Evolutionary conservation across 2,797 vertebrate genomes (phyloP).

Genomic region (Muraenolepis orangiensis): DNA sequence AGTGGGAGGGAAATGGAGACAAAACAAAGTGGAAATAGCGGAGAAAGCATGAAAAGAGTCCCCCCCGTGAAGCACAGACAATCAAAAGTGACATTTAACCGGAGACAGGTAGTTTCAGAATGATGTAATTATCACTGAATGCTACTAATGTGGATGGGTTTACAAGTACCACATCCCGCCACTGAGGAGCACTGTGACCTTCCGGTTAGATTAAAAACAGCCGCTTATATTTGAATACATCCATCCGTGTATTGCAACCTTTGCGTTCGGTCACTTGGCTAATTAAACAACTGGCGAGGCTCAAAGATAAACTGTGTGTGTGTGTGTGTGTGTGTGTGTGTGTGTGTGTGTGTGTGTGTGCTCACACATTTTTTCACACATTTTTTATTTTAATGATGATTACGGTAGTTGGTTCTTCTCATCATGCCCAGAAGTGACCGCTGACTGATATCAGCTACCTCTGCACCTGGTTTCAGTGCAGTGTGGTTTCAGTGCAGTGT

Average conservation of each 20-base stretch:
- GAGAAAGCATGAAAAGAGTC: not conserved
- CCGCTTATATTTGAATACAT: not conserved
- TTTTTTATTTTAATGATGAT: not conserved
- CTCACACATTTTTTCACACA: not conserved
- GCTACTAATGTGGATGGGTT: not conserved
- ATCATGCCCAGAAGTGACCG: not conserved
- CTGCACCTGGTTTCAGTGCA: not conserved
- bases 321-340: not conserved
- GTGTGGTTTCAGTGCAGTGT: not conserved
- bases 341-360: not conserved
- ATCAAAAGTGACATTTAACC: too few relatives aligned
- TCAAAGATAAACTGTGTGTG: not conserved
- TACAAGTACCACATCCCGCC: conserved; percentile 28
- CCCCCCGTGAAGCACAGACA: too few relatives aligned
- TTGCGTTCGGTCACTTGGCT: not conserved
- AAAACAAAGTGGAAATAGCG: not conserved
- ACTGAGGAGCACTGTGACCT: conserved; percentile 43
- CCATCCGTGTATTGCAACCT: too few relatives aligned
- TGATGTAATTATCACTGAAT: not conserved
- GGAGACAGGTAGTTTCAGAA: not conserved
- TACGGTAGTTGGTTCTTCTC: not conserved
- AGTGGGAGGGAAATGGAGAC: not conserved
- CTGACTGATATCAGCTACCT: not conserved
- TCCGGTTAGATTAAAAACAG: not conserved
- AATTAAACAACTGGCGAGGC: not conserved